Percentiles rank a stretch among this genome's conserved stretches.
Conservation (phyloP, 2,888 invertebrate genomes). For the Conchocele bisecta region DNA sequence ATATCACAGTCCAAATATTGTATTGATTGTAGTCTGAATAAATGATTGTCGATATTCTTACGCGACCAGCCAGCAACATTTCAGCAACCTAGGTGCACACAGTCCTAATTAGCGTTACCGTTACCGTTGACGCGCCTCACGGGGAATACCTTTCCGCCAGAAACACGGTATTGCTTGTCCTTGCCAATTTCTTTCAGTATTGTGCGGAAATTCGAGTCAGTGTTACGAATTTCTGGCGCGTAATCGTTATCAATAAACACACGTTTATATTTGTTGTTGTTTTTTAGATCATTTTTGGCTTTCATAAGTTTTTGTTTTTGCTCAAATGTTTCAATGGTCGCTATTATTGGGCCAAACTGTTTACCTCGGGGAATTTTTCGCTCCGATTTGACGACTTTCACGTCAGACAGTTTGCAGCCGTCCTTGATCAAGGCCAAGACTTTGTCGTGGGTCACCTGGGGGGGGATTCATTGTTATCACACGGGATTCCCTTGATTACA, state of each 20-base stretch:
- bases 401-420: background rate
- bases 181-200: constrained; percentile 21
- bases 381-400: background rate
- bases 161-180: background rate
- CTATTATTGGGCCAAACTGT: constrained; percentile 10
- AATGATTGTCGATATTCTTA: background rate
- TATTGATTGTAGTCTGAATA: background rate
- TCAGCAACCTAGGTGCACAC: constrained; percentile 17
- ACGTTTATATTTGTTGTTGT: constrained; percentile 1
- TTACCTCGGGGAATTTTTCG: background rate
- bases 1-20: constrained; percentile 10
- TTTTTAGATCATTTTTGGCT: background rate
- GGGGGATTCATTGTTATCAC: constrained; percentile 1
- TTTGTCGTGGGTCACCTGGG: background rate
- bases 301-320: constrained; percentile 8
- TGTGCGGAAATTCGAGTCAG: constrained; percentile 1
- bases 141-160: background rate
- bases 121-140: background rate
- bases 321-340: constrained; percentile 1
- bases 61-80: constrained; percentile 18
- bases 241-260: constrained; percentile 15
- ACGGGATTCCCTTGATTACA: background rate
- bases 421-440: background rate
- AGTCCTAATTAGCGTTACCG: background rate
- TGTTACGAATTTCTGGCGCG: constrained; percentile 6